Evolutionary conservation across 35 echinoderm and acorn worm genomes (phyloP), one percentile per base, ranked within the genome.

Genomic region (Apostichopus parvimensis): DNA sequence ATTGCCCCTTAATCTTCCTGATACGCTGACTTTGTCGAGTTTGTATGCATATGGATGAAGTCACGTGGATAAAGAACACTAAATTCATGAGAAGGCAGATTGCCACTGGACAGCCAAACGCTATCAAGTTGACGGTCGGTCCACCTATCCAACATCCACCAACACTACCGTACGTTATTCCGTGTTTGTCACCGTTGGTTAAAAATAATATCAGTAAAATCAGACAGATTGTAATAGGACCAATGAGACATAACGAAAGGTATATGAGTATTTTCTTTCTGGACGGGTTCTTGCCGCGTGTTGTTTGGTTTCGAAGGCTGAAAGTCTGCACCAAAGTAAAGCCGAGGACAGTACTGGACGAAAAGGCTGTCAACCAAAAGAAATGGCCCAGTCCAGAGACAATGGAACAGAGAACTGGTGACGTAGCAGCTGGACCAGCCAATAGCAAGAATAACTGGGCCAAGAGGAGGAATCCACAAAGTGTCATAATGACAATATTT

Each of bases 131-230:
- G 4, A 76, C 68, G 34, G 14, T 15, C 21, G 72, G 7, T 26
- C 89, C 89, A 53, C 89, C 89, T 57, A 91, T 91, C 89, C 89
- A 91, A 54, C 89, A 91, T 18, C 89, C 89, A 20, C 5, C 20
- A 53, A 2, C 4, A 3, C 52, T 59, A 53, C 89, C 89, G 89
- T 91, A 91, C 13, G 71, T 78, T 6, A 91, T 79, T 6, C 25
- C 72, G 70, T 57, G 24, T 25, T 60, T 12, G 9, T 60, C 68
- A 22, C n/a, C 73, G 8, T 79, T 60, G 5, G 73, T 79, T 59
- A 91, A 59, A 53, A 34, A 79, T 11, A 79, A 13, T 78, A 60
- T 91, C 10, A 79, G 34, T 59, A 79, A 78, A 57, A 52, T 77
- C 53, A 10, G 1, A 78, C 53, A 23, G 18, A 91, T 8, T 20